phyloP scores from a whole-genome alignment of 2,797 vertebrate species.

The Sphaeramia orbicularis region DNA sequence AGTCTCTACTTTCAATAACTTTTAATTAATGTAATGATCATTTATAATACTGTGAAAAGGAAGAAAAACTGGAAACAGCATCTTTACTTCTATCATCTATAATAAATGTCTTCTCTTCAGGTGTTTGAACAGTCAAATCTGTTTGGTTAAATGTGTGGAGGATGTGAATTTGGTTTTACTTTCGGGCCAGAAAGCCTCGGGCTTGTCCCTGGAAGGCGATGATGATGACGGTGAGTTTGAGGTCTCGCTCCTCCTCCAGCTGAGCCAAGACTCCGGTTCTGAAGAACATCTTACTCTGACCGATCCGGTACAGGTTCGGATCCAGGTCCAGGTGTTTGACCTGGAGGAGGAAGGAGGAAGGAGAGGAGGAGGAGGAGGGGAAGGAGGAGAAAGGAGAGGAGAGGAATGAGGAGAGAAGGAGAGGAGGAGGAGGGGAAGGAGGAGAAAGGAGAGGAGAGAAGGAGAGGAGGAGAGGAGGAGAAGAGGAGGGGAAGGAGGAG shows the following conservation, averaged over 20 bases:
- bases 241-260: conserved; percentile 95
- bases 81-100: too few relatives aligned
- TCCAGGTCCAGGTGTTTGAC: conserved; percentile 97
- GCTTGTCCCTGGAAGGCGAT: conserved; percentile 95
- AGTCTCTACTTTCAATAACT: too few relatives aligned
- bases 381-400: too few relatives aligned
- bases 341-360: too few relatives aligned
- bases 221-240: conserved; percentile 98
- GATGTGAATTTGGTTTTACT: conserved; percentile 83
- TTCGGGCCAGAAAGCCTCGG: conserved; percentile 94
- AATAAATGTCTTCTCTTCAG: too few relatives aligned
- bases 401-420: too few relatives aligned
- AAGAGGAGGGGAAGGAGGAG: background rate
- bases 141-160: background rate
- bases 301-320: conserved; percentile 96
- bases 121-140: too few relatives aligned
- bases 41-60: too few relatives aligned
- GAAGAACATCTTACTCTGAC: conserved; percentile 99
- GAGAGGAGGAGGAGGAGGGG: conserved; percentile 5
- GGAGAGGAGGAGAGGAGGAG: too few relatives aligned
- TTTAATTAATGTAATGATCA: too few relatives aligned
- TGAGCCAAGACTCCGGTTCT: conserved; percentile 96
- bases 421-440: conserved; percentile 20
- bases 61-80: too few relatives aligned
- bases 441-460: too few relatives aligned